These are phyloP conservation scores for Chaetodon trifascialis DNA, from an alignment of 2,113 vertebrate species.

Conservation along the genomic window DNA sequence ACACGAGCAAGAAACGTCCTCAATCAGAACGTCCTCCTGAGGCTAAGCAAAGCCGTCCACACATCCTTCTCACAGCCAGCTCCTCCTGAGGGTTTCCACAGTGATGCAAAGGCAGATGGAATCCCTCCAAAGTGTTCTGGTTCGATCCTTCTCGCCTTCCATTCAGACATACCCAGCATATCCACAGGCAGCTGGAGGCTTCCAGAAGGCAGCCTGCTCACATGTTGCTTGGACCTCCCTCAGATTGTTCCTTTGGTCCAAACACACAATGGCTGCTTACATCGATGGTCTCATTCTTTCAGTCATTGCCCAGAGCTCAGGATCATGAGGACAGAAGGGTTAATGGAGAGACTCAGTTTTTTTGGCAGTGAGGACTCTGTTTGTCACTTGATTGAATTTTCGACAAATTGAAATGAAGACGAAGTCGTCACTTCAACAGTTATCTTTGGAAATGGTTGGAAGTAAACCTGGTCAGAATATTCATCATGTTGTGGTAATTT, in stretches of 20 bases:
- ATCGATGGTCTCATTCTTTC: not conserved
- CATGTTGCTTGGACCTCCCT: not conserved
- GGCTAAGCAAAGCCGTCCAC: not conserved
- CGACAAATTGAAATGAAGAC: not conserved
- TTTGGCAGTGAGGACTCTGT: too few species aligned
- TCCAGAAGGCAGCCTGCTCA: not conserved
- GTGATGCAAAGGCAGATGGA: not conserved
- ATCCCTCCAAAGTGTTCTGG: not conserved
- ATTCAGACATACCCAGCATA: not conserved
- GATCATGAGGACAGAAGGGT: not conserved
- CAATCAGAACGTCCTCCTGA: not conserved
- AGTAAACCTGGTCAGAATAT: not conserved
- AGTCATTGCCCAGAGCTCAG: not conserved
- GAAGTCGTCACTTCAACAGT: not conserved
- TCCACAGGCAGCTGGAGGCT: not conserved
- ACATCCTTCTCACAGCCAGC: not conserved
- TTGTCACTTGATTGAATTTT: not conserved
- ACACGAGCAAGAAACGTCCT: not conserved
- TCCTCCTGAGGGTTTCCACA: not conserved
- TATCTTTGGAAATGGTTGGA: not conserved
- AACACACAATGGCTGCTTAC: not conserved
- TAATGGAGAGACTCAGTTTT: too few species aligned
- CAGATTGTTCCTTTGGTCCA: not conserved
- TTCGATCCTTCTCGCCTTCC: not conserved
- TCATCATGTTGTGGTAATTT: not conserved